phyloP scores from a whole-genome alignment of 1,140 invertebrate genomes.

The Cotesia chilonis region DNA sequence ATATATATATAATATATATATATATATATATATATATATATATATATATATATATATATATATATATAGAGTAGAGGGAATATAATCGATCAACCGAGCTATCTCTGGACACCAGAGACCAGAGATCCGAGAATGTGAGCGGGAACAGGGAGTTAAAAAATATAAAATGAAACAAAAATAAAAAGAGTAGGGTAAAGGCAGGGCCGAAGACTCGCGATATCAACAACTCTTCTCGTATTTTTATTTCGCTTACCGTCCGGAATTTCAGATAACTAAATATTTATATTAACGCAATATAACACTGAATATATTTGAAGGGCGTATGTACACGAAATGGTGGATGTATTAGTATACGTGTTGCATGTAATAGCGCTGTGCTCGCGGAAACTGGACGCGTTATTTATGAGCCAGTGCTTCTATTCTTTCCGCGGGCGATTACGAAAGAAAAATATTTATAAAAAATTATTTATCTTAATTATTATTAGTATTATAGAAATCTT shows the following conservation, averaged over 20 bases:
- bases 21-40: too few relatives aligned
- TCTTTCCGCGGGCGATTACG: conserved; percentile 4
- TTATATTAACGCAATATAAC: conserved; percentile 33
- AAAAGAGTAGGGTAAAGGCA: too few relatives aligned
- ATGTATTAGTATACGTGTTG: not conserved
- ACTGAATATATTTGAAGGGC: conserved; percentile 3
- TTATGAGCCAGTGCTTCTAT: conserved; percentile 4
- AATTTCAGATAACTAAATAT: conserved; percentile 38
- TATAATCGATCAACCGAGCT: conserved; percentile 37
- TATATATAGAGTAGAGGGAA: not conserved
- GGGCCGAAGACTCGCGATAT: conserved; percentile 9
- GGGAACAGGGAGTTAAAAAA: not conserved
- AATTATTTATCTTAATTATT: too few relatives aligned
- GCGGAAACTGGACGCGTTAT: conserved; percentile 23
- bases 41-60: too few relatives aligned
- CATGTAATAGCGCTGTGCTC: not conserved
- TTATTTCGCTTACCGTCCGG: conserved; percentile 32
- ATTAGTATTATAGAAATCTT: not conserved
- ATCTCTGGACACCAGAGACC: conserved; percentile 35
- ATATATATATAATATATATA: too few relatives aligned
- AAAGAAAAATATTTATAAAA: not conserved
- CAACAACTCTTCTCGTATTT: conserved; percentile 27
- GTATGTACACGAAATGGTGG: conserved; percentile 12
- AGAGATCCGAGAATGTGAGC: not conserved
- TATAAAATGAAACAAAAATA: not conserved